These are phyloP conservation scores for Papilio dardanus DNA, from an alignment of 1,140 invertebrate genomes.

Conservation along the genomic window DNA sequence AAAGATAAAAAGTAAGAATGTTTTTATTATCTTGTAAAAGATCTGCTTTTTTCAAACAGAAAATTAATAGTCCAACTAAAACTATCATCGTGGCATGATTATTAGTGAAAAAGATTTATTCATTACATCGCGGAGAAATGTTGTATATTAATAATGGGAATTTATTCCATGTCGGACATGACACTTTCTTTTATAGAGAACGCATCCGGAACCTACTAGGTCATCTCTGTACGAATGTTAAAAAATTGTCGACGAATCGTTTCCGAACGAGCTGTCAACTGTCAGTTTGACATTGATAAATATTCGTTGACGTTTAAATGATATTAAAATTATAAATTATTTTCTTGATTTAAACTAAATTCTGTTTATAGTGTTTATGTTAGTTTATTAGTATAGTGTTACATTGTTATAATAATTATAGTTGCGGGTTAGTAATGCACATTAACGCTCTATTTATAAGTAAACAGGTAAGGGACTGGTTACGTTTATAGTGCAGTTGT, in stretches of 20 bases:
- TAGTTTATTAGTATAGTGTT: neutral
- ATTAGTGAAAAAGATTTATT: neutral
- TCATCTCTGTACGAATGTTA: neutral
- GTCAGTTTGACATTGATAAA: conserved; percentile 3
- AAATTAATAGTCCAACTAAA: neutral
- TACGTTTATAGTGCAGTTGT: conserved; percentile 7
- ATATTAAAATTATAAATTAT: neutral
- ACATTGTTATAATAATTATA: neutral
- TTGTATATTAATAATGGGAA: too few relatives aligned
- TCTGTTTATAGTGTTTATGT: too few relatives aligned
- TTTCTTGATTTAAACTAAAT: neutral
- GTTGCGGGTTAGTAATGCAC: neutral
- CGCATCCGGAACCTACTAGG: neutral
- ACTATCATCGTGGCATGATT: neutral
- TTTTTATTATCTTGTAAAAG: too few relatives aligned
- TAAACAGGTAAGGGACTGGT: neutral
- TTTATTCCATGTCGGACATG: neutral
- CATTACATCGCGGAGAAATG: neutral
- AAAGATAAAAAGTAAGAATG: neutral
- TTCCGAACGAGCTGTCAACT: conserved; percentile 1
- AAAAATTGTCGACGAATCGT: neutral
- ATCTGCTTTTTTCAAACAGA: neutral
- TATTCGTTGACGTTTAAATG: neutral
- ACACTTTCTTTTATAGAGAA: neutral
- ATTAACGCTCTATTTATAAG: conserved; percentile 1